A percentile compares a stretch with the other conserved stretches of the same genome.
These are phyloP conservation scores for Anser cygnoides DNA, from an alignment of 2,113 vertebrate species.

Conservation along the genomic window DNA sequence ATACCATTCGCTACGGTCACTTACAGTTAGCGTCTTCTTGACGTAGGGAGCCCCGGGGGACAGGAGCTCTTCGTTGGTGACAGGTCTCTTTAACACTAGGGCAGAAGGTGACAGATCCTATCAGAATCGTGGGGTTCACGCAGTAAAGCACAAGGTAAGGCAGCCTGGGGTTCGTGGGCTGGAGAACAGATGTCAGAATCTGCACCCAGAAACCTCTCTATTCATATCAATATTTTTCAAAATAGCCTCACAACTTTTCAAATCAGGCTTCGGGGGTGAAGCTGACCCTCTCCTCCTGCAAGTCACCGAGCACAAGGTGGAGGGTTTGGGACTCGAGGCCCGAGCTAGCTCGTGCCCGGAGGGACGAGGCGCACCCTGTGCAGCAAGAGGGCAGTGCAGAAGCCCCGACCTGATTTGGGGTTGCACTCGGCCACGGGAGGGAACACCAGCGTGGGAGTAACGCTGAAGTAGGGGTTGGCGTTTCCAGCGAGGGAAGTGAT, in stretches of 20 bases:
- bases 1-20: neutral
- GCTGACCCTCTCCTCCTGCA: neutral
- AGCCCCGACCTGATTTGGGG: conserved; percentile 85
- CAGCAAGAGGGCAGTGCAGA: neutral
- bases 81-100: conserved; percentile 79
- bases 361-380: neutral
- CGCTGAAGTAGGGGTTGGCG: conserved; percentile 67
- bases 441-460: conserved; percentile 42
- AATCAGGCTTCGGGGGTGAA: neutral
- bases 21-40: conserved; percentile 85
- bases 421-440: conserved; percentile 76
- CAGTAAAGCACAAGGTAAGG: neutral
- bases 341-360: neutral
- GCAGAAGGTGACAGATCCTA: conserved; percentile 34
- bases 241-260: neutral
- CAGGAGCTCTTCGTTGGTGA: conserved; percentile 84
- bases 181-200: neutral
- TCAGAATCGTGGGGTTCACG: conserved; percentile 27
- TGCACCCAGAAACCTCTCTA: neutral
- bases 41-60: conserved; percentile 82
- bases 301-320: neutral
- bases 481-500: conserved; percentile 74
- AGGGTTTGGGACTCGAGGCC: neutral
- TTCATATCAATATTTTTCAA: neutral
- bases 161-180: neutral